A percentile compares a stretch with the other conserved stretches of the same genome.
phyloP scores from a whole-genome alignment of 2,888 invertebrate species.

The Monopis laevigella region DNA sequence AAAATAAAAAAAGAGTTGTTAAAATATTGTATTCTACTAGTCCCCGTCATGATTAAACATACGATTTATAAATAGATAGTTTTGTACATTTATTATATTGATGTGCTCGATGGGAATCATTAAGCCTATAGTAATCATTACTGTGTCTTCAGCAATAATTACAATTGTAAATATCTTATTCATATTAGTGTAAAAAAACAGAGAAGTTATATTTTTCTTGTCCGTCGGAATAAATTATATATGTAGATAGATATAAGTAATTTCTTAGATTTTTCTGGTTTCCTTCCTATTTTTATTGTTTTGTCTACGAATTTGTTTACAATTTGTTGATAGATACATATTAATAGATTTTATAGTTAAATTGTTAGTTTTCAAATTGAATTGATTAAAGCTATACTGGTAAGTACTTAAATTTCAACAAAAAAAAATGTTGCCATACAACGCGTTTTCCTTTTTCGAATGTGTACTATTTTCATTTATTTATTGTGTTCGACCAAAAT shows the following conservation, averaged over 20 bases:
- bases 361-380: neutral
- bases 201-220: conserved; percentile 63
- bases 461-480: conserved; percentile 3
- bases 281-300: neutral
- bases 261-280: neutral
- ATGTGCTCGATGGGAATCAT: conserved; percentile 38
- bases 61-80: conserved; percentile 40
- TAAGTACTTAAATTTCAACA: conserved; percentile 6
- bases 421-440: conserved; percentile 6
- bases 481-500: conserved; percentile 39
- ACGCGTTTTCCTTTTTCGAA: neutral
- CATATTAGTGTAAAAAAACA: conserved; percentile 52
- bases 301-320: neutral
- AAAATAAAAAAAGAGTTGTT: conserved; percentile 32
- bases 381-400: neutral
- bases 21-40: conserved; percentile 35
- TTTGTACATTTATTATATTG: conserved; percentile 46
- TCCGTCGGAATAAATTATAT: conserved; percentile 24
- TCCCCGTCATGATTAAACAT: conserved; percentile 52
- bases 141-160: conserved; percentile 59
- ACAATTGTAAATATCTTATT: conserved; percentile 57
- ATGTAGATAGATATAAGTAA: conserved; percentile 1
- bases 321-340: neutral
- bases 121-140: conserved; percentile 45
- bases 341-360: neutral